Conservation (phyloP, 2,888 invertebrate genomes). For the Tiliacea citrago region DNA sequence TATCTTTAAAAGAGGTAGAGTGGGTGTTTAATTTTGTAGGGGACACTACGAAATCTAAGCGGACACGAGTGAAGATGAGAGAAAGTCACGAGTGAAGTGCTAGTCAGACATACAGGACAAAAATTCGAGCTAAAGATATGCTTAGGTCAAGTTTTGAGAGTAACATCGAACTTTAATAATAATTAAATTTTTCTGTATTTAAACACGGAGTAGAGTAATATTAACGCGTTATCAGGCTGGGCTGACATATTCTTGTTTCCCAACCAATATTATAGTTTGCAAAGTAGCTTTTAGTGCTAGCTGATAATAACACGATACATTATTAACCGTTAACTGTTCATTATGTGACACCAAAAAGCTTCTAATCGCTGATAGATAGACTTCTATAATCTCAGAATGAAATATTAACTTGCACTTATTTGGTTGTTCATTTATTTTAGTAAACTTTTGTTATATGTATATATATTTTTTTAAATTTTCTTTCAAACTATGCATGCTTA, state of each 20-base stretch:
- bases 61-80: too few species aligned
- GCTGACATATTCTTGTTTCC: slow-evolving; percentile 14
- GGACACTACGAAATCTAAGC: too few species aligned
- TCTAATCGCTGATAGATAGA: slow-evolving; percentile 7
- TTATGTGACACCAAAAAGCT: slow-evolving; percentile 37
- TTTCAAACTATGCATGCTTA: background rate
- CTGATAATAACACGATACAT: slow-evolving; percentile 33
- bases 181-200: background rate
- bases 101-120: background rate
- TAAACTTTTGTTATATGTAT: background rate
- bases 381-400: background rate
- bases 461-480: background rate
- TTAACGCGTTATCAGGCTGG: slow-evolving; percentile 19
- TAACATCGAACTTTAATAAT: background rate
- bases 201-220: slow-evolving; percentile 11
- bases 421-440: too few species aligned
- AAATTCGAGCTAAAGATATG: background rate
- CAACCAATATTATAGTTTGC: slow-evolving; percentile 12
- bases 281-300: slow-evolving; percentile 41
- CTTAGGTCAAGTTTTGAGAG: background rate
- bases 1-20: too few species aligned
- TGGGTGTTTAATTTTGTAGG: too few species aligned
- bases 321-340: slow-evolving; percentile 20
- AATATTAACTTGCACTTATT: background rate
- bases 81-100: too few species aligned